Evolutionary conservation across 2,113 vertebrate genomes (phyloP).

Genomic region (Dicerorhinus sumatrensis): DNA sequence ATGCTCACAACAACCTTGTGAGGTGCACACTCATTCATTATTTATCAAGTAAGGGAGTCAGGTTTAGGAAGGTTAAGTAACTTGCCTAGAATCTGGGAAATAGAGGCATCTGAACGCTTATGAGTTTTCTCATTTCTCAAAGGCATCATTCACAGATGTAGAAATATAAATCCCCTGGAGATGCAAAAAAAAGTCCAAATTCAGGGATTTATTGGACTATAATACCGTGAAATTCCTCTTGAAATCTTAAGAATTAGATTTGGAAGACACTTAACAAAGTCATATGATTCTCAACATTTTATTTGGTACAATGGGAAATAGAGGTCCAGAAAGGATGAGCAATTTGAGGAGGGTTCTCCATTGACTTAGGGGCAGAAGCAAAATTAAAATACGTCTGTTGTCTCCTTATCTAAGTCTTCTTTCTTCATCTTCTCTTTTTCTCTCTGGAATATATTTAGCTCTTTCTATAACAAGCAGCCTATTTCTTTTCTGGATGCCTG

Average conservation of each 20-base stretch:
- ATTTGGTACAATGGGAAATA: neutral
- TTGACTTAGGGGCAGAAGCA: neutral
- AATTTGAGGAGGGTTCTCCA: neutral
- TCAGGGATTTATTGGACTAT: neutral
- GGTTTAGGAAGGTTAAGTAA: neutral
- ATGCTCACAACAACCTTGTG: neutral
- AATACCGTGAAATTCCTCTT: neutral
- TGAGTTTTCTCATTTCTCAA: neutral
- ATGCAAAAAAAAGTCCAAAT: neutral
- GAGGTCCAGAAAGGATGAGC: neutral
- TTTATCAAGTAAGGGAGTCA: neutral
- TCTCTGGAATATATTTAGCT: neutral
- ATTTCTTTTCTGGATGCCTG: slow-evolving; percentile 1
- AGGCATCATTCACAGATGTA: neutral
- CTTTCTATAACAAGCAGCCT: neutral
- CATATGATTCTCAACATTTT: neutral
- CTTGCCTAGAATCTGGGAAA: neutral
- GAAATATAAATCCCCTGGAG: neutral
- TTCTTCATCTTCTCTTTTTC: neutral
- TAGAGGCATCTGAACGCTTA: neutral
- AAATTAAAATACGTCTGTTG: neutral
- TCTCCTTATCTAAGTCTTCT: neutral
- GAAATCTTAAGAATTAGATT: neutral
- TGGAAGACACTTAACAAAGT: neutral
- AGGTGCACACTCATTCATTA: neutral